Percentiles rank a stretch among this genome's conserved stretches.
Evolutionary conservation across 2,888 invertebrate species (phyloP).

Genomic region (Drosophila paramelanica): DNA sequence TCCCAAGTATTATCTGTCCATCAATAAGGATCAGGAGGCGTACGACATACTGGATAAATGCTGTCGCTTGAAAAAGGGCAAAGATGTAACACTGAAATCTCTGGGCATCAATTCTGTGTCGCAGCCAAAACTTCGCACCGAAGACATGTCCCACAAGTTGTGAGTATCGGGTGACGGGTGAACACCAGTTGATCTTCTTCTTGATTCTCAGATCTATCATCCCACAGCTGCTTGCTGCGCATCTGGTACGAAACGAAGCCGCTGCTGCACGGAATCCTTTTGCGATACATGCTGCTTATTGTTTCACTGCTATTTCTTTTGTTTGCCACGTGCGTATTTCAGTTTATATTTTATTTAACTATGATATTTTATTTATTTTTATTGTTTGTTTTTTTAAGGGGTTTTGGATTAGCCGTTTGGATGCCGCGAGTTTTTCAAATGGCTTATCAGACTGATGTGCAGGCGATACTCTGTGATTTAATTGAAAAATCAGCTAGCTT

Average conservation of each 20-base stretch:
- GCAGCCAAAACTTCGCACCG: slow-evolving; percentile 3
- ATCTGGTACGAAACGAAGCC: slow-evolving; percentile 42
- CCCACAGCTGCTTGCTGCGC: slow-evolving; percentile 5
- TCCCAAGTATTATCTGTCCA: slow-evolving; percentile 42
- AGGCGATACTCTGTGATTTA: slow-evolving; percentile 28
- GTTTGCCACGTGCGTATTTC: slow-evolving; percentile 29
- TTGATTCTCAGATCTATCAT: background rate
- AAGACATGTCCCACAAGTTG: background rate
- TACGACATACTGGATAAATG: slow-evolving; percentile 26
- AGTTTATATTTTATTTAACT: background rate
- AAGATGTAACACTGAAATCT: slow-evolving; percentile 16
- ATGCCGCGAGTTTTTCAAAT: slow-evolving; percentile 24
- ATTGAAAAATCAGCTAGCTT: background rate
- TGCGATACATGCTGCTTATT: slow-evolving; percentile 12
- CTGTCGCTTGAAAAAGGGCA: slow-evolving; percentile 43
- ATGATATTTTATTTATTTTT: background rate
- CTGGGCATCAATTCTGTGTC: slow-evolving; percentile 21
- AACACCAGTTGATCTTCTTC: too few relatives aligned
- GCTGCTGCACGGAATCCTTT: slow-evolving; percentile 5
- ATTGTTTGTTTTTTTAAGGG: slow-evolving; percentile 9
- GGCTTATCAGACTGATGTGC: background rate
- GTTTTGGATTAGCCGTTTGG: slow-evolving; percentile 36
- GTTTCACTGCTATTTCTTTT: slow-evolving; percentile 3
- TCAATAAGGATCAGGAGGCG: slow-evolving; percentile 18
- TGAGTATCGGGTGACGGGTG: background rate